Base-by-base conservation (phyloP, 1,140 invertebrate species). In the Apis florea region DNA sequence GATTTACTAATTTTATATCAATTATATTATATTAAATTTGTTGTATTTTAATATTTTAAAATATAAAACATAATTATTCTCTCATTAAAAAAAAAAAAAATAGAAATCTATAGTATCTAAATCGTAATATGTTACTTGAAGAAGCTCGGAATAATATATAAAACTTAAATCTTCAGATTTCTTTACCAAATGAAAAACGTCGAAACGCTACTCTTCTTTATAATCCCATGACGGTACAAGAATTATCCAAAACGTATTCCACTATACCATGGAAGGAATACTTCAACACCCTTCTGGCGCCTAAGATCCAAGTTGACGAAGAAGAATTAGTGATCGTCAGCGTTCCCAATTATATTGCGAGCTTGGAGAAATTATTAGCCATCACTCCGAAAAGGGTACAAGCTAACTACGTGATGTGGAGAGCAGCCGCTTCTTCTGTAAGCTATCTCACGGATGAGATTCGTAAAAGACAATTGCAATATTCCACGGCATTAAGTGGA, bases 201-300 rank as follows among this genome's bases (percentile, higher is more conserved):
- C 95, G 98, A 79, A 98, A 99, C 92, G 97, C 97, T 4, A 97
- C 97, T 6, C 96, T 97, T 80, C 94, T 98, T 6, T 99, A 99
- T 93, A 98, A 99, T 90, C 97, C 97, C 19, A 98, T 98, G 95
- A 97, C 96, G 0, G 94, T 99, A 6, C 91, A 91, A 9, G 95
- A 98, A 79, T 90, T 99, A 13, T 95, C 97, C 85, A 87, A 94
- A 40, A 96, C 96, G 70, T 97, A 96, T 89, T 96, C 96, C 6
- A 95, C 95, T 88, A 95, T 98, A 31, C 95, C 97, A 12, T 98
- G 97, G 97, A 90, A 95, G 78, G 95, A 96, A 66, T 98, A 98
- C 90, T 96, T 98, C 87, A 97, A 97, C 91, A 96, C 93, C 0
- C 91, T 98, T 13, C 93, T 99, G 13, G 94, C 95, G 0, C 93